Evolutionary conservation across 1,140 invertebrate genomes (phyloP).

Genomic region (Halictus rubicundus): DNA sequence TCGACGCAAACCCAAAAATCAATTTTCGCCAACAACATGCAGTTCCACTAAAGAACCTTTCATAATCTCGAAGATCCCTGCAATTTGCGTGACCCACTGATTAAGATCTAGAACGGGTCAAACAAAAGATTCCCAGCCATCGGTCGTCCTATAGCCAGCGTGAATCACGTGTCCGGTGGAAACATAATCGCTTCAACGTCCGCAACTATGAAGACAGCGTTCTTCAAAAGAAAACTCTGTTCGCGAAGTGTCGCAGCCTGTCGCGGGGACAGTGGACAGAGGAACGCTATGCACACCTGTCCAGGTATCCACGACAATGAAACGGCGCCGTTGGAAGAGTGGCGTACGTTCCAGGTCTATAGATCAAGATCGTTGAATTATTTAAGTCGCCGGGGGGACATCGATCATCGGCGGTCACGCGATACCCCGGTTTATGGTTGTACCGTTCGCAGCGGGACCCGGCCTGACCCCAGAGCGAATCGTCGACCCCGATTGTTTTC

Average conservation of each 20-base stretch:
- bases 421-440: conserved; percentile 50
- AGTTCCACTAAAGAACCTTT: too few species aligned
- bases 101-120: too few species aligned
- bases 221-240: neutral
- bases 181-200: too few species aligned
- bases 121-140: too few species aligned
- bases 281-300: conserved; percentile 15
- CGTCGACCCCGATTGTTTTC: conserved; percentile 49
- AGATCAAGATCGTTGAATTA: conserved; percentile 70
- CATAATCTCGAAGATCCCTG: too few species aligned
- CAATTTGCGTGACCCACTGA: too few species aligned
- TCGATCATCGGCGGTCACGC: conserved; percentile 71
- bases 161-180: too few species aligned
- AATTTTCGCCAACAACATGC: too few species aligned
- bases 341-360: conserved; percentile 39
- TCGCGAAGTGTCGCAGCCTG: neutral
- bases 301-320: conserved; percentile 16
- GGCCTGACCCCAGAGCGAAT: conserved; percentile 49
- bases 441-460: neutral
- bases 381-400: conserved; percentile 62
- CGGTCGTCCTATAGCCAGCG: too few species aligned
- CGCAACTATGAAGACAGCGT: too few species aligned
- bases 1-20: too few species aligned
- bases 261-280: neutral
- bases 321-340: conserved; percentile 36